Percentiles rank a stretch among this genome's conserved stretches.
These are phyloP conservation scores for Rhineura floridana DNA, from an alignment of 2,113 vertebrate species.

Conservation along the genomic window DNA sequence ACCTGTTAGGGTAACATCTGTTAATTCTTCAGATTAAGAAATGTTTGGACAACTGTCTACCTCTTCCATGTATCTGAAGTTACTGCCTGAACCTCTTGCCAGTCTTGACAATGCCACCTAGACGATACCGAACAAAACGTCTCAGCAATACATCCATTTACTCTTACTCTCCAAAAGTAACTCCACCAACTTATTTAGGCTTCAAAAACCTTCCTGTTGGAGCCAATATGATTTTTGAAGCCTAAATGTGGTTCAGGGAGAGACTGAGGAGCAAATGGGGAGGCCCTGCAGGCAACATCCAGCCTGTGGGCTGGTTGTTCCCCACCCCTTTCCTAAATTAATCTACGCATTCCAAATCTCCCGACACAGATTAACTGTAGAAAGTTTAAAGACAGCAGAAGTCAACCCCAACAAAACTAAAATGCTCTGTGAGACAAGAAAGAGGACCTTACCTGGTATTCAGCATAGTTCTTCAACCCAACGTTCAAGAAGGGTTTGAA, in stretches of 20 bases:
- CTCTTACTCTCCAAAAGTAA: not conserved
- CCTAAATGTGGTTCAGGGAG: too few species aligned
- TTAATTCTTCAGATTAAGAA: not conserved
- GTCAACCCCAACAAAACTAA: not conserved
- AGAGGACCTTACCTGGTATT: constrained; percentile 88
- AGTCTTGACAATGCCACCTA: not conserved
- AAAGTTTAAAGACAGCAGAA: not conserved
- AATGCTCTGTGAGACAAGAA: not conserved
- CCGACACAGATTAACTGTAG: not conserved
- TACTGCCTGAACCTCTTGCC: not conserved
- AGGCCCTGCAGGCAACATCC: too few species aligned
- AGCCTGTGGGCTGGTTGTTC: too few species aligned
- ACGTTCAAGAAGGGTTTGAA: constrained; percentile 97
- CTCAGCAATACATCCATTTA: not conserved
- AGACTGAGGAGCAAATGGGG: too few species aligned
- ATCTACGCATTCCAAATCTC: not conserved
- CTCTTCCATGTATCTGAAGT: not conserved
- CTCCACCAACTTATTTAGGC: not conserved
- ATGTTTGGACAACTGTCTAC: not conserved
- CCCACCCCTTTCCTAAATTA: too few species aligned
- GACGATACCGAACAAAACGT: not conserved
- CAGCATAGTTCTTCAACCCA: constrained; percentile 96
- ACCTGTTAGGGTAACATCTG: not conserved
- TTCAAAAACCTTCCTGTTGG: too few species aligned
- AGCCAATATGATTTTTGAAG: too few species aligned